These are phyloP conservation scores for Melanotaenia parkinsoni DNA, from an alignment of 2,797 vertebrate genomes.

Conservation along the genomic window DNA sequence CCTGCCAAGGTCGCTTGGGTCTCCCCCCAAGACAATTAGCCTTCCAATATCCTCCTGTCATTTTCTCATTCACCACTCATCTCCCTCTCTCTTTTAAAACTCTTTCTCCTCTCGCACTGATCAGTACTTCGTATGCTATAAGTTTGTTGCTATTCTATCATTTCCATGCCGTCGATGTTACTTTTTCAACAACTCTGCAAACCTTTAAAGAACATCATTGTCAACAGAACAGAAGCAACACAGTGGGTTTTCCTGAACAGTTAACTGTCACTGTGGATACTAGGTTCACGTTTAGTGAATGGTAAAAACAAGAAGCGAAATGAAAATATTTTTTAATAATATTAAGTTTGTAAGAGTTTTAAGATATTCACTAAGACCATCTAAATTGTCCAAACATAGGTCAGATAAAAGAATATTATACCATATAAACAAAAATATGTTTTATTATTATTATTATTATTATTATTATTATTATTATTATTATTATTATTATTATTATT, in stretches of 20 bases:
- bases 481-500: too few relatives aligned
- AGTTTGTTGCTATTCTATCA: conserved; percentile 4
- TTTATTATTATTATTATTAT: not conserved
- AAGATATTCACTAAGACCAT: not conserved
- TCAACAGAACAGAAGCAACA: too few relatives aligned
- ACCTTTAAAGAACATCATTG: not conserved
- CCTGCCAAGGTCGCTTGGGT: conserved; percentile 63
- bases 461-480: too few relatives aligned
- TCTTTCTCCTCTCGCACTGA: conserved; percentile 23
- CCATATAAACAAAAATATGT: too few relatives aligned
- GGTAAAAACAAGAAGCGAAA: not conserved
- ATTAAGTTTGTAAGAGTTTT: too few relatives aligned
- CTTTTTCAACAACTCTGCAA: conserved; percentile 11
- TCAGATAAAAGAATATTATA: not conserved
- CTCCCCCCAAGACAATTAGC: conserved; percentile 72
- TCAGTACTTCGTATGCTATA: conserved; percentile 20
- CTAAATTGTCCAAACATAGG: not conserved
- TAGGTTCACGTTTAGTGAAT: not conserved
- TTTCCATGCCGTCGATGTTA: not conserved
- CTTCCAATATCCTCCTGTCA: conserved; percentile 53
- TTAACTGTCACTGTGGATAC: too few relatives aligned
- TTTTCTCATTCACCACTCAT: conserved; percentile 59
- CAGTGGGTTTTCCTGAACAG: too few relatives aligned
- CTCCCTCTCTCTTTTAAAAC: not conserved
- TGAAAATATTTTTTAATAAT: conserved; percentile 13